phyloP scores from a whole-genome alignment of 1,140 invertebrate genomes.

The Vollenhovia emeryi region DNA sequence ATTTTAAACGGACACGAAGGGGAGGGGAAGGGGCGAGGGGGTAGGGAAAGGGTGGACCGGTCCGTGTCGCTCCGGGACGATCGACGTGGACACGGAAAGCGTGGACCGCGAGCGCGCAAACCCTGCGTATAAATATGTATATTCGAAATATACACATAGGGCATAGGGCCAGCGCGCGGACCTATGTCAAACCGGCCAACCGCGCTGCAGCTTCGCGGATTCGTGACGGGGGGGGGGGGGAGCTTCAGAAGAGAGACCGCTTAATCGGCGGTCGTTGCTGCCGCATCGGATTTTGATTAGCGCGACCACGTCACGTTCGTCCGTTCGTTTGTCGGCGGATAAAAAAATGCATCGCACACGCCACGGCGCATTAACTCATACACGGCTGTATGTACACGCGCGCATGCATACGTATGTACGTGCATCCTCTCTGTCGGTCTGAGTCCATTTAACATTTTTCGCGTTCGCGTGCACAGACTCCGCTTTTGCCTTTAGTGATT shows the following conservation, averaged over 20 bases:
- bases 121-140: slow-evolving; percentile 55
- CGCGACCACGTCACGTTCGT: slow-evolving; percentile 66
- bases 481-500: slow-evolving; percentile 30
- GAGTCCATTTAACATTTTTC: slow-evolving; percentile 10
- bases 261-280: slow-evolving; percentile 67
- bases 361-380: slow-evolving; percentile 43
- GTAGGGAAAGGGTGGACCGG: not conserved
- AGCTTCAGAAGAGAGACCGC: slow-evolving; percentile 53
- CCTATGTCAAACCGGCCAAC: slow-evolving; percentile 28
- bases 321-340: slow-evolving; percentile 67
- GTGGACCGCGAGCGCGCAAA: not conserved
- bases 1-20: slow-evolving; percentile 52
- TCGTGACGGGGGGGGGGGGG: slow-evolving; percentile 26
- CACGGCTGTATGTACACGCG: not conserved
- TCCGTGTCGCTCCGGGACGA: slow-evolving; percentile 19
- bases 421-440: not conserved
- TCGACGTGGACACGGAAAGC: slow-evolving; percentile 45
- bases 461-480: not conserved
- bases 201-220: slow-evolving; percentile 42
- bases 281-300: slow-evolving; percentile 73
- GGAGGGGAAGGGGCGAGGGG: not conserved
- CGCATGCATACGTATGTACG: not conserved
- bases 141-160: slow-evolving; percentile 41
- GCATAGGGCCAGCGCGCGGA: not conserved
- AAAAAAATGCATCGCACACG: slow-evolving; percentile 61